phyloP scores from a whole-genome alignment of 2,888 invertebrate species.

The Hypolimnas misippus region DNA sequence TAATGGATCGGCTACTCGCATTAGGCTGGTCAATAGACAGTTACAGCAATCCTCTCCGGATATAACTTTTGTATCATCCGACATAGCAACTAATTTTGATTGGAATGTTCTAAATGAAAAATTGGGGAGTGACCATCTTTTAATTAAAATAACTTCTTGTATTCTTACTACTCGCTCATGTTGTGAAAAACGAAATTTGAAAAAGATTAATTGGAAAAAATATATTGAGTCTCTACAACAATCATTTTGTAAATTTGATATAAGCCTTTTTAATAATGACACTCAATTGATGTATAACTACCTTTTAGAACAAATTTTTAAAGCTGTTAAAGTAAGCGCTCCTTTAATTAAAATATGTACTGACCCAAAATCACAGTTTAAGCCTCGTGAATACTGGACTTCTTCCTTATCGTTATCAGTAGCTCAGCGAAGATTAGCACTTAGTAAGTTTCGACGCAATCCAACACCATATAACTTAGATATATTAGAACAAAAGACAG shows the following conservation, averaged over 20 bases:
- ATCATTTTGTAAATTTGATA: neutral
- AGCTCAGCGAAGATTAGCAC: conserved; percentile 28
- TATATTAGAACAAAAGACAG: conserved; percentile 21
- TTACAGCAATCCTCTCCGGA: conserved; percentile 36
- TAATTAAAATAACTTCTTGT: conserved; percentile 30
- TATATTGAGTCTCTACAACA: neutral
- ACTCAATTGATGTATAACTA: conserved; percentile 22
- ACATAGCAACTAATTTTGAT: conserved; percentile 30
- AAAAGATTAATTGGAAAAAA: conserved; percentile 29
- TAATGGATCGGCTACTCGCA: conserved; percentile 30
- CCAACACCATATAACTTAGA: conserved; percentile 29
- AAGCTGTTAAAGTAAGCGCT: conserved; percentile 24
- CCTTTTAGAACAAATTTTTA: conserved; percentile 13
- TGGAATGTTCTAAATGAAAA: conserved; percentile 34
- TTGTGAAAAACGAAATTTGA: conserved; percentile 26
- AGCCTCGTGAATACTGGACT: neutral
- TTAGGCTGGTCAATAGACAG: conserved; percentile 25
- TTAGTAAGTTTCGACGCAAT: conserved; percentile 31
- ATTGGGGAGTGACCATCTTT: conserved; percentile 36
- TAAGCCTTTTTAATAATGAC: neutral
- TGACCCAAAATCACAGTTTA: conserved; percentile 21
- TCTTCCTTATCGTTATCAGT: conserved; percentile 18
- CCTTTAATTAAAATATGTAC: conserved; percentile 23
- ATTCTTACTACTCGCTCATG: neutral
- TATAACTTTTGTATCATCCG: conserved; percentile 31